Percentiles rank a stretch among this genome's conserved stretches.
phyloP scores from a whole-genome alignment of 2,113 vertebrate genomes.

The Chrysochloris asiatica region DNA sequence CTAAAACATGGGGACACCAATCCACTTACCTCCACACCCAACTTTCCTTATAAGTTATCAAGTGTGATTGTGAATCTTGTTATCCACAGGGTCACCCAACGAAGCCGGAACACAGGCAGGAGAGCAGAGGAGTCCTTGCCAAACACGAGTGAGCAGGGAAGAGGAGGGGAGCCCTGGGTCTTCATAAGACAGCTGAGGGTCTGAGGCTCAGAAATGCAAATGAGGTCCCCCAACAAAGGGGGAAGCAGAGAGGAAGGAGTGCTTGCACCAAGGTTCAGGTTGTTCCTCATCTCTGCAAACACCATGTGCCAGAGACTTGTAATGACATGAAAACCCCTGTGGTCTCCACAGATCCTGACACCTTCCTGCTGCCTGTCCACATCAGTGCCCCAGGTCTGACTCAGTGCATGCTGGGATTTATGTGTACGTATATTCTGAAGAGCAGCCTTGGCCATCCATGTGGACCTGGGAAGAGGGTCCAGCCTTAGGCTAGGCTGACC shows the following conservation, averaged over 20 bases:
- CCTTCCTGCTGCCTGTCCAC: background rate
- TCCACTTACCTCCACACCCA: background rate
- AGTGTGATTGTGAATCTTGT: background rate
- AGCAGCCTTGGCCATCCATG: fast-evolving
- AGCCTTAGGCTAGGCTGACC: background rate
- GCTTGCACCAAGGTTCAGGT: background rate
- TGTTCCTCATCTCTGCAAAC: background rate
- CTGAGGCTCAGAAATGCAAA: background rate
- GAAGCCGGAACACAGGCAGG: constrained; percentile 25
- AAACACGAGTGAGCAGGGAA: constrained; percentile 24
- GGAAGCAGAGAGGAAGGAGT: background rate
- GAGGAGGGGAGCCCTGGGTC: background rate
- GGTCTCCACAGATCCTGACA: constrained; percentile 36
- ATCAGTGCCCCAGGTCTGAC: constrained; percentile 3
- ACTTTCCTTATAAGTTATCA: background rate
- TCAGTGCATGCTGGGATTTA: constrained; percentile 39
- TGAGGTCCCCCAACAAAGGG: background rate
- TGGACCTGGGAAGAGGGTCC: background rate
- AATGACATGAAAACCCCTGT: background rate
- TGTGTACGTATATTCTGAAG: constrained; percentile 64
- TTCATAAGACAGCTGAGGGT: background rate
- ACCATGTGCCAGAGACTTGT: background rate
- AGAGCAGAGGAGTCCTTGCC: background rate
- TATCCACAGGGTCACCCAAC: constrained; percentile 14
- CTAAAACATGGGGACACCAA: fast-evolving